Evolutionary conservation across 2,113 vertebrate genomes (phyloP).

Genomic region (human (Homo sapiens)): GRCh38 chr21:44966001-44966500

Average conservation of each 20-base stretch:
- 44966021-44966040: not conserved
- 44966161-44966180: not conserved
- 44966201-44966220: not conserved
- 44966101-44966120: not conserved
- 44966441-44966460: not conserved
- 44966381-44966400: not conserved
- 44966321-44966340: not conserved
- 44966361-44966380: not conserved
- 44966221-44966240: not conserved
- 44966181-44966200: not conserved
- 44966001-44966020: not conserved
- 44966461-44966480: not conserved
- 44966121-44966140: not conserved
- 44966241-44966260: not conserved
- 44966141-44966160: not conserved
- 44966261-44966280: not conserved
- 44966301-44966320: not conserved
- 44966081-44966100: not conserved
- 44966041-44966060: not conserved
- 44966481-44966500: not conserved
- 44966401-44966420: rapidly evolving
- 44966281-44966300: not conserved
- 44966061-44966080: not conserved
- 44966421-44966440: rapidly evolving
- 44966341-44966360: not conserved